These are phyloP conservation scores for Amazona vittata DNA, from an alignment of 2,113 vertebrate species.

Conservation along the genomic window DNA sequence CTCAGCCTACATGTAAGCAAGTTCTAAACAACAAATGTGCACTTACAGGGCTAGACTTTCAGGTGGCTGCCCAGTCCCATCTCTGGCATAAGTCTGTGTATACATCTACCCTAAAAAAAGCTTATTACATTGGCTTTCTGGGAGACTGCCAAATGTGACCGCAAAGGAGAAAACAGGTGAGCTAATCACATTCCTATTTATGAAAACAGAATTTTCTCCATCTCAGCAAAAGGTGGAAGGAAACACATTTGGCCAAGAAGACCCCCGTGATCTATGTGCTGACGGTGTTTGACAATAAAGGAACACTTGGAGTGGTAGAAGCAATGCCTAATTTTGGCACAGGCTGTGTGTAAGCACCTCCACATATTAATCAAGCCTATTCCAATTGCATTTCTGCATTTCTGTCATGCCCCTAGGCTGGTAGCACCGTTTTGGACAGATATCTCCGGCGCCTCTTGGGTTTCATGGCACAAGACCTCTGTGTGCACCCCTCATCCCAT, in stretches of 20 bases:
- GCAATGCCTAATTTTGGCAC: not conserved
- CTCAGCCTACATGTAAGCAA: not conserved
- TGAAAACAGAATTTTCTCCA: constrained; percentile 63
- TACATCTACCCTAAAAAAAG: not conserved
- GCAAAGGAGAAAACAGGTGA: constrained; percentile 46
- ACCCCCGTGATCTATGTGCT: not conserved
- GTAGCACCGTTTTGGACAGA: not conserved
- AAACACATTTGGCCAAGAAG: constrained; percentile 27
- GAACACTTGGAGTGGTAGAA: not conserved
- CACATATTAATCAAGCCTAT: not conserved
- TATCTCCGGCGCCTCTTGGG: not conserved
- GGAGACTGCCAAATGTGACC: constrained; percentile 44
- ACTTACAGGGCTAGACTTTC: not conserved
- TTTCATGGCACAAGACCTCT: not conserved
- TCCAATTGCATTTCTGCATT: not conserved
- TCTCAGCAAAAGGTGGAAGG: constrained; percentile 54
- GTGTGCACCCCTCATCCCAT: not conserved
- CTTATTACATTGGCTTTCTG: constrained; percentile 53
- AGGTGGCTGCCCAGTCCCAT: not conserved
- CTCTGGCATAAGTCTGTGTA: not conserved
- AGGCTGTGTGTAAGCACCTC: not conserved
- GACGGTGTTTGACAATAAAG: constrained; percentile 20
- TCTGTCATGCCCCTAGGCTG: not conserved
- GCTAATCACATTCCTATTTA: constrained; percentile 63
- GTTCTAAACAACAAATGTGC: not conserved